A percentile compares a stretch with the other conserved stretches of the same genome.
Conservation (phyloP, 2,113 vertebrate species). For the Speoplatyrhinus poulsoni region DNA sequence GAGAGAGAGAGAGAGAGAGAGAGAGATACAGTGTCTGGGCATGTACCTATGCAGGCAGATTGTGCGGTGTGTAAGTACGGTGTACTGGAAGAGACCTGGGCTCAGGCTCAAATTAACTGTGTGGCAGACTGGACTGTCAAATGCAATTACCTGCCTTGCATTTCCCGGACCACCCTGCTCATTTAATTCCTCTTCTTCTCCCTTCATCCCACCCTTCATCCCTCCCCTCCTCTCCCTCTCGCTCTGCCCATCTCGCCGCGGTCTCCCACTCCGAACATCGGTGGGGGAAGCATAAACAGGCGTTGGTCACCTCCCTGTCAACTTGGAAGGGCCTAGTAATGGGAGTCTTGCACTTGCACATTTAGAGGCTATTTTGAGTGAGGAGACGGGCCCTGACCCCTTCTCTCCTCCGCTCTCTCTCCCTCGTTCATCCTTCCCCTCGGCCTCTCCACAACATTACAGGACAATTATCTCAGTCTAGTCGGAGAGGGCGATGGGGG, state of each 20-base stretch:
- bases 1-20: slow-evolving; percentile 74
- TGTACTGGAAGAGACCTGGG: slow-evolving; percentile 79
- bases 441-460: slow-evolving; percentile 62
- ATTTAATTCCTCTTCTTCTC: slow-evolving; percentile 70
- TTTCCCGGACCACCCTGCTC: slow-evolving; percentile 81
- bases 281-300: slow-evolving; percentile 62
- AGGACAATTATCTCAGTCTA: slow-evolving; percentile 65
- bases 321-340: slow-evolving; percentile 64
- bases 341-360: slow-evolving; percentile 57
- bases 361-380: slow-evolving; percentile 66
- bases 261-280: slow-evolving; percentile 62
- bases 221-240: slow-evolving; percentile 26
- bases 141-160: slow-evolving; percentile 85
- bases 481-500: slow-evolving; percentile 44
- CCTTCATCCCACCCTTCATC: slow-evolving; percentile 60
- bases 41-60: slow-evolving; percentile 86
- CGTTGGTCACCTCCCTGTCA: slow-evolving; percentile 61
- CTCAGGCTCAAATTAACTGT: slow-evolving; percentile 92
- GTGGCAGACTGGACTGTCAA: slow-evolving; percentile 89
- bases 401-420: slow-evolving; percentile 29
- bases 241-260: slow-evolving; percentile 24
- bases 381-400: slow-evolving; percentile 56
- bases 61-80: slow-evolving; percentile 82
- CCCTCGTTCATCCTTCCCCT: slow-evolving; percentile 28
- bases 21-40: slow-evolving; percentile 74